Evolutionary conservation across 2,797 vertebrate genomes (phyloP), one percentile per base, ranked within the genome.

Genomic region (Clarias platycephalus): DNA sequence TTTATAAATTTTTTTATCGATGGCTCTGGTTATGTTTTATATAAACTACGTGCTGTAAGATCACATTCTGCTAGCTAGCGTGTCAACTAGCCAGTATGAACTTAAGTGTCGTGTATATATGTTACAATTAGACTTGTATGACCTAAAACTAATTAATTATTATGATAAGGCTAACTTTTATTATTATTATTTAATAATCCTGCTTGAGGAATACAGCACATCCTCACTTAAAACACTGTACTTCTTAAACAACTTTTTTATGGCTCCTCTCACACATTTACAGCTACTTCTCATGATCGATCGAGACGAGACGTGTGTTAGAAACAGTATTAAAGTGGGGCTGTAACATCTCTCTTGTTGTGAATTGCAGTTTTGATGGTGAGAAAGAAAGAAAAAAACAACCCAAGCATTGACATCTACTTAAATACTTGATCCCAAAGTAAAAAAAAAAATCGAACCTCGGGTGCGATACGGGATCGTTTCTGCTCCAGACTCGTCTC

Each of bases 291-390:
- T 70, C 20, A n/a, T n/a, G 22, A 44, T 74, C 1, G 4, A 76
- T 28, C 26, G 12, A 5, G 49, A 22, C 72, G 1, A 4, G 16
- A 4, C 18, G 57, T 40, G 57, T 62, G 57, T 44, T 16, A 24
- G 12, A 78, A 40, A 40, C 76, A 26, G 76, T 78, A 78, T 40
- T n/a, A 58, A 78, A 15, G 58, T 15, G 2, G 75, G 75, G 34
- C 34, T 6, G 22, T 62, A 31, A 10, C 4, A 4, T 26, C 13
- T 78, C 58, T 40, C 24, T 26, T 40, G 22, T 37, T 26, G 22
- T 62, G 13, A 40, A 24, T 37, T 78, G 31, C 75, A 60, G 31
- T 78, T 40, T 40, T 26, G 24, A n/a, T 12, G 22, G 53, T 55
- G 3, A 53, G 55, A 40, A 75, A 74, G 15, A 34, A 16, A 15